Conservation (phyloP, 2,113 vertebrate genomes). For the Pao palembangensis region DNA sequence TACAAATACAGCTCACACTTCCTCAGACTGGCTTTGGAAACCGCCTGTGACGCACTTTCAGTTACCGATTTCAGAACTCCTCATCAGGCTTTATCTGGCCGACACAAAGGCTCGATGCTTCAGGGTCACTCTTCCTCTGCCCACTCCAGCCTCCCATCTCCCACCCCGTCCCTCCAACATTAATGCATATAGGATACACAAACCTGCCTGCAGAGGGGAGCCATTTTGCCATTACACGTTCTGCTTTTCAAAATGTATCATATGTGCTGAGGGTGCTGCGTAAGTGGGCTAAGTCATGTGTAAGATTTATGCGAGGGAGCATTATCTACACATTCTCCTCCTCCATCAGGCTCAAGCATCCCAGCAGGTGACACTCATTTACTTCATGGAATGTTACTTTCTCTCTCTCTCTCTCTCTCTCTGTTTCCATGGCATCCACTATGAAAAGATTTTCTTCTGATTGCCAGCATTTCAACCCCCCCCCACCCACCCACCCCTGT, state of each 20-base stretch:
- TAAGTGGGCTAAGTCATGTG: constrained; percentile 63
- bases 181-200: constrained; percentile 1
- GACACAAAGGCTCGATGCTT: constrained; percentile 45
- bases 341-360: constrained; percentile 66
- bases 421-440: constrained; percentile 76
- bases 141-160: constrained; percentile 17
- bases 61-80: constrained; percentile 51
- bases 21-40: constrained; percentile 26
- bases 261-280: constrained; percentile 57
- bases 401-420: constrained; percentile 55
- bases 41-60: constrained; percentile 52
- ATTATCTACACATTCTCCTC: constrained; percentile 52
- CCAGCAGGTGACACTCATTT: constrained; percentile 71
- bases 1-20: constrained; percentile 49
- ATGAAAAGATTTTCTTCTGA: constrained; percentile 74
- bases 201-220: constrained; percentile 21
- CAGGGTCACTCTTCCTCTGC: constrained; percentile 49
- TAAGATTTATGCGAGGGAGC: constrained; percentile 44
- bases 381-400: constrained; percentile 75
- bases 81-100: constrained; percentile 55
- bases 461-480: constrained; percentile 64
- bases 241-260: constrained; percentile 40
- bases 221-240: constrained; percentile 39
- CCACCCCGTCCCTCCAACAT: constrained; percentile 1
- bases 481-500: neutral